These are phyloP conservation scores for Cyanocitta stelleri DNA, from an alignment of 2,113 vertebrate species.

Conservation along the genomic window DNA sequence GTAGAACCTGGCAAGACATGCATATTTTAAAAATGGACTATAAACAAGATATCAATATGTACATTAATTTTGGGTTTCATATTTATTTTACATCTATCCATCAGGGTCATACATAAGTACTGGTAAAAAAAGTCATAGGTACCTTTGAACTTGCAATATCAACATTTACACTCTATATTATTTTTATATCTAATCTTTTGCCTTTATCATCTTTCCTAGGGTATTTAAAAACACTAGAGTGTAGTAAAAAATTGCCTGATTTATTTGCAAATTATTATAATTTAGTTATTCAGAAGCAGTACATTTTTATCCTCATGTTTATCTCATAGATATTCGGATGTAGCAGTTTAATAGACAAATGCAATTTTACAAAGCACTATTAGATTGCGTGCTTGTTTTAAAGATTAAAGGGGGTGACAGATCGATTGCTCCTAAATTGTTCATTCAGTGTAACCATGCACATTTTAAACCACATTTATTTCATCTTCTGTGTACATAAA, in stretches of 20 bases:
- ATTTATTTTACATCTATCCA: not conserved
- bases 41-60: not conserved
- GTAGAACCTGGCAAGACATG: not conserved
- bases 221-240: not conserved
- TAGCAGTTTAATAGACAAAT: constrained; percentile 14
- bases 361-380: not conserved
- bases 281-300: not conserved
- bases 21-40: not conserved
- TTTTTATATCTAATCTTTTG: not conserved
- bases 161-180: not conserved
- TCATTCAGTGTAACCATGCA: not conserved
- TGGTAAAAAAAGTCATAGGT: not conserved
- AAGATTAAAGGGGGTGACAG: not conserved
- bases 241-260: not conserved
- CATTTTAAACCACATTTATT: constrained; percentile 16
- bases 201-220: not conserved
- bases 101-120: not conserved
- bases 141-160: not conserved
- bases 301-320: not conserved
- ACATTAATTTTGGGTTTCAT: not conserved
- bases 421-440: not conserved
- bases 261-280: not conserved
- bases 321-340: not conserved
- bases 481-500: not conserved
- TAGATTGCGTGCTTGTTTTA: constrained; percentile 7